These are phyloP conservation scores for Smittia sp. DNA, from an alignment of 2,888 invertebrate genomes.

Conservation along the genomic window DNA sequence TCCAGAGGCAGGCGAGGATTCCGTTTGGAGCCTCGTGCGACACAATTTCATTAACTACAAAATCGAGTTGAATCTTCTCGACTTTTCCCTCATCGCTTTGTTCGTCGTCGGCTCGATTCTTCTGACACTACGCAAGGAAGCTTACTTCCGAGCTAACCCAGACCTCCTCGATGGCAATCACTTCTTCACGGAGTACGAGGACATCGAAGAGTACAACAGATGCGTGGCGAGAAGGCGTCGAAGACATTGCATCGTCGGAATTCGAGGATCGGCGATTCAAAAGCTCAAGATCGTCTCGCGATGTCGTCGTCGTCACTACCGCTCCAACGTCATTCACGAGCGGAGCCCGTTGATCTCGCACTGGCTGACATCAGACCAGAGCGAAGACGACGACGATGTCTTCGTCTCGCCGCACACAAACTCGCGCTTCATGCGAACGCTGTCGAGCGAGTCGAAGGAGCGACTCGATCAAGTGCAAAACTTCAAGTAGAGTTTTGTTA, in stretches of 20 bases:
- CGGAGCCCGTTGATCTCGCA: slow-evolving; percentile 8
- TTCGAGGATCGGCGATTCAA: background rate
- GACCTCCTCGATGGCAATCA: background rate
- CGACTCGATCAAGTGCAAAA: slow-evolving; percentile 51
- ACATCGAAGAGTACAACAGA: background rate
- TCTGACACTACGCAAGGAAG: slow-evolving; percentile 11
- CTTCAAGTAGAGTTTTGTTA: background rate
- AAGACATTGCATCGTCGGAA: background rate
- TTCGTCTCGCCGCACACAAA: slow-evolving; percentile 29
- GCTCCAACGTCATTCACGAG: slow-evolving; percentile 25
- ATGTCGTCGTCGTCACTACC: slow-evolving; percentile 2
- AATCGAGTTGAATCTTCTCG: background rate
- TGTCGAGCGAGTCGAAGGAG: slow-evolving; percentile 52
- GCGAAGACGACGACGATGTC: slow-evolving; percentile 44
- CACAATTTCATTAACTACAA: slow-evolving; percentile 27
- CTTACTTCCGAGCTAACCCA: background rate
- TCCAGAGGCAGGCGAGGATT: background rate
- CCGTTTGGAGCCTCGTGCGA: background rate
- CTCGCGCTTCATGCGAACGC: slow-evolving; percentile 48
- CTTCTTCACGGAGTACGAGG: background rate
- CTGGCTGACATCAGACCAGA: slow-evolving; percentile 12
- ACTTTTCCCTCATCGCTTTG: background rate
- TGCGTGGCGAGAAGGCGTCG: background rate
- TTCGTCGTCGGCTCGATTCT: background rate
- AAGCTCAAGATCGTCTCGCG: background rate